These are phyloP conservation scores for Polypedilum pembai DNA, from an alignment of 1,140 invertebrate genomes.

Conservation along the genomic window DNA sequence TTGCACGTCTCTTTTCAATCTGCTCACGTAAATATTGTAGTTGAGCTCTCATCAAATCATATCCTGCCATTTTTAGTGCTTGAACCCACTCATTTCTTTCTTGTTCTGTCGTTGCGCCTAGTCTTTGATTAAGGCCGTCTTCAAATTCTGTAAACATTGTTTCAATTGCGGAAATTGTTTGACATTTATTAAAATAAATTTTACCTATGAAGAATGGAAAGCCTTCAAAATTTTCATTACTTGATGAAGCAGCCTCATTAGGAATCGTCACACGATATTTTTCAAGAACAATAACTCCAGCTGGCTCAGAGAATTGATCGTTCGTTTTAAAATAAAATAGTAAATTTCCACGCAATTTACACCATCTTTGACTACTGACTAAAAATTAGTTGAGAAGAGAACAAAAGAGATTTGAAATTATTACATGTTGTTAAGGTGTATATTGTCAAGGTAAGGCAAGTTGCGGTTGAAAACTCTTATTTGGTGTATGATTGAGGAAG, in stretches of 20 bases:
- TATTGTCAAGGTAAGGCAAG: too few species aligned
- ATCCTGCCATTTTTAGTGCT: constrained; percentile 74
- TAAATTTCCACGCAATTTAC: constrained; percentile 83
- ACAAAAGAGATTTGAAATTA: too few species aligned
- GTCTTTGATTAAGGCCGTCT: constrained; percentile 67
- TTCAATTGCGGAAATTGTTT: constrained; percentile 28
- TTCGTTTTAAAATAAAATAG: constrained; percentile 90
- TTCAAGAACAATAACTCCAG: constrained; percentile 81
- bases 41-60: constrained; percentile 71
- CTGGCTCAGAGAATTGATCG: constrained; percentile 79
- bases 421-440: too few species aligned
- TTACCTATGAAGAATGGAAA: constrained; percentile 61
- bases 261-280: constrained; percentile 59
- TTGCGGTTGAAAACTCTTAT: too few species aligned
- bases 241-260: constrained; percentile 43
- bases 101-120: constrained; percentile 68
- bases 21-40: constrained; percentile 58
- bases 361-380: constrained; percentile 83
- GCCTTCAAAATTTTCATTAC: constrained; percentile 46
- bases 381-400: constrained; percentile 34
- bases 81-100: constrained; percentile 84
- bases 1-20: constrained; percentile 51
- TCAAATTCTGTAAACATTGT: constrained; percentile 64
- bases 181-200: constrained; percentile 31
- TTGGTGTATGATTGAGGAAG: too few species aligned